Percentiles rank a stretch among this genome's conserved stretches.
Conservation (phyloP, 2,113 vertebrate genomes). For the Nibea albiflora region DNA sequence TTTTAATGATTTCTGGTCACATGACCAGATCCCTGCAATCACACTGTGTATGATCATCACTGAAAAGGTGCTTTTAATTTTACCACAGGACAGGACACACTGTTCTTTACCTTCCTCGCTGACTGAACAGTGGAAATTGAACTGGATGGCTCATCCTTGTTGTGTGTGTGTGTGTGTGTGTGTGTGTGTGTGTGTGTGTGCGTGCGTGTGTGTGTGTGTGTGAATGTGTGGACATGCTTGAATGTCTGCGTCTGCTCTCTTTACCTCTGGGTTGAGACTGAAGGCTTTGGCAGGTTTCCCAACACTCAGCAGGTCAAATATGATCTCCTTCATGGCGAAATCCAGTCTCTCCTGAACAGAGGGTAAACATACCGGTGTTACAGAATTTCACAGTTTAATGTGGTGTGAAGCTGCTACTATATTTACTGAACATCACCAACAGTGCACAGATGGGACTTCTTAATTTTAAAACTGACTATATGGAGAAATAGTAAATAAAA, state of each 20-base stretch:
- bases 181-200: background rate
- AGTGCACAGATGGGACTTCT: background rate
- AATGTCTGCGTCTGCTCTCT: constrained; percentile 13
- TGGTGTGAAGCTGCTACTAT: background rate
- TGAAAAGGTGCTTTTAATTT: background rate
- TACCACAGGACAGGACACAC: constrained; percentile 17
- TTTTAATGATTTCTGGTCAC: background rate
- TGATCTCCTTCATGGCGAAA: constrained; percentile 99
- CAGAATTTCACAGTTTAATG: constrained; percentile 20
- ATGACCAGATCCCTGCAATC: background rate
- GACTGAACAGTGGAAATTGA: constrained; percentile 34
- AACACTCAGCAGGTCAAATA: constrained; percentile 97
- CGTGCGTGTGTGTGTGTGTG: constrained; percentile 6
- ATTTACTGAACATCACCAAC: background rate
- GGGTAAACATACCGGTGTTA: constrained; percentile 39
- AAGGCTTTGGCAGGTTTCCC: constrained; percentile 98
- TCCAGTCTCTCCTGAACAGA: constrained; percentile 93
- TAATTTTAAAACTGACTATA: background rate
- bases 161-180: constrained; percentile 15
- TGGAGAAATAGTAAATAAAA: background rate
- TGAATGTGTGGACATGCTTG: background rate
- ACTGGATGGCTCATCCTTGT: constrained; percentile 23
- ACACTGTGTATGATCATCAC: background rate
- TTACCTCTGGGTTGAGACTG: constrained; percentile 99
- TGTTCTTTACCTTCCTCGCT: constrained; percentile 13